Percentiles rank a stretch among this genome's conserved stretches.
Evolutionary conservation across 2,888 invertebrate species (phyloP).

Genomic region (Lithophane ornitopus): DNA sequence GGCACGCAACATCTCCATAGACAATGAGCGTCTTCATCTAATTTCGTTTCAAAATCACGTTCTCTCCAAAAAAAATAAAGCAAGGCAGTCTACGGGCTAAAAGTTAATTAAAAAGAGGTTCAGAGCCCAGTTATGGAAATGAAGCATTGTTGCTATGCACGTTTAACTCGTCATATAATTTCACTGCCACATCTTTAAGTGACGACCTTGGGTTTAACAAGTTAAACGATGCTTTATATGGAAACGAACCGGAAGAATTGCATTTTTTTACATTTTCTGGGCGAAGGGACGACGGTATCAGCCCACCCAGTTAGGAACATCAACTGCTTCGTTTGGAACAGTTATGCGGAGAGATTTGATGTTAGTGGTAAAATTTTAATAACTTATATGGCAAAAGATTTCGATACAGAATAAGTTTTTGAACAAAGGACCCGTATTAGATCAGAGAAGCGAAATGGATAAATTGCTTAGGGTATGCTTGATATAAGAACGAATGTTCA

Average conservation of each 20-base stretch:
- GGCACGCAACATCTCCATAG: constrained; percentile 56
- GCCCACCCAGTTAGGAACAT: constrained; percentile 12
- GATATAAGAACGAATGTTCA: background rate
- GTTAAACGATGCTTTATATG: constrained; percentile 66
- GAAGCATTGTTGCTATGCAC: constrained; percentile 83
- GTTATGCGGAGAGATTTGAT: background rate
- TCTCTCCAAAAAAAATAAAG: constrained; percentile 62
- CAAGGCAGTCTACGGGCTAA: constrained; percentile 72
- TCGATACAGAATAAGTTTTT: background rate
- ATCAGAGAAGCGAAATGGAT: background rate
- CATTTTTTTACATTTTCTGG: constrained; percentile 55
- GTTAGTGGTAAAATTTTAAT: background rate
- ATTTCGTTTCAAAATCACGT: constrained; percentile 66
- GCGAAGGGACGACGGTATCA: constrained; percentile 48
- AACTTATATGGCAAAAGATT: too few relatives aligned
- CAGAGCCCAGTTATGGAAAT: constrained; percentile 82
- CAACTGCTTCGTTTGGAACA: constrained; percentile 1
- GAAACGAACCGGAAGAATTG: constrained; percentile 63
- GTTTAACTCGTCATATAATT: constrained; percentile 73
- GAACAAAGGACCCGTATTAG: background rate
- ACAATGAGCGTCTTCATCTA: constrained; percentile 59
- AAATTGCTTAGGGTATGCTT: background rate
- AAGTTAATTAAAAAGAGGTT: constrained; percentile 79
- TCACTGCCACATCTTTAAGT: constrained; percentile 73
- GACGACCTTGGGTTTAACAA: constrained; percentile 72